A percentile compares a stretch with the other conserved stretches of the same genome.
Conservation (phyloP, 2,888 invertebrate genomes). For the Acrobasis suavella region DNA sequence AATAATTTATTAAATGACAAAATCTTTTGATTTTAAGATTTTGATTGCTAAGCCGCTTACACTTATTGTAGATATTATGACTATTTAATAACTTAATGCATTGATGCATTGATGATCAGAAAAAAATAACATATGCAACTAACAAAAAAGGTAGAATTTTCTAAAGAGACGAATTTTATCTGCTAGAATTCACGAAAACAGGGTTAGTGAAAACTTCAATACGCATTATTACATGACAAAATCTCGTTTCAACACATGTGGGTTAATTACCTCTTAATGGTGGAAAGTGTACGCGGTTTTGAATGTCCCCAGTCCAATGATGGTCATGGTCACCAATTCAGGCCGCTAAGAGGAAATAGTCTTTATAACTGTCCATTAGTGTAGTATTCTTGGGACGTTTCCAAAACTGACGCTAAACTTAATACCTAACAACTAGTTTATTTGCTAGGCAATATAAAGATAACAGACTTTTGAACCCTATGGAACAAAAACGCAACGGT, state of each 20-base stretch:
- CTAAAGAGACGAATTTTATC: background rate
- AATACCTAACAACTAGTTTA: no score
- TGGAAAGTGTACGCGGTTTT: slow-evolving; percentile 26
- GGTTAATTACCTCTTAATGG: slow-evolving; percentile 4
- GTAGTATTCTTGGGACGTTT: background rate
- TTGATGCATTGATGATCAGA: no score
- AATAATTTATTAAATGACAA: no score
- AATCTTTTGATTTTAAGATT: no score
- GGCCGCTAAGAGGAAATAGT: background rate
- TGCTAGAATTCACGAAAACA: background rate
- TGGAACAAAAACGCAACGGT: no score
- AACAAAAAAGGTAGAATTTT: no score
- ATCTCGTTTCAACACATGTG: background rate
- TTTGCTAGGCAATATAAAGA: no score
- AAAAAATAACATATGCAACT: no score
- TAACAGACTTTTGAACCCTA: no score
- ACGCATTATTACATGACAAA: background rate
- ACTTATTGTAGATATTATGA: no score
- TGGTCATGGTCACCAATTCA: slow-evolving; percentile 18
- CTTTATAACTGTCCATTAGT: background rate
- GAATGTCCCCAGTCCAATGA: slow-evolving; percentile 26
- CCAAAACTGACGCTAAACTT: background rate
- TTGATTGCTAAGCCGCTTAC: no score
- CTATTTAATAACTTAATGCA: no score
- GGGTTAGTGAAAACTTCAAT: background rate